A percentile compares a stretch with the other conserved stretches of the same genome.
Conservation (phyloP, 2,888 invertebrate species). For the Priocnemis perturbator region DNA sequence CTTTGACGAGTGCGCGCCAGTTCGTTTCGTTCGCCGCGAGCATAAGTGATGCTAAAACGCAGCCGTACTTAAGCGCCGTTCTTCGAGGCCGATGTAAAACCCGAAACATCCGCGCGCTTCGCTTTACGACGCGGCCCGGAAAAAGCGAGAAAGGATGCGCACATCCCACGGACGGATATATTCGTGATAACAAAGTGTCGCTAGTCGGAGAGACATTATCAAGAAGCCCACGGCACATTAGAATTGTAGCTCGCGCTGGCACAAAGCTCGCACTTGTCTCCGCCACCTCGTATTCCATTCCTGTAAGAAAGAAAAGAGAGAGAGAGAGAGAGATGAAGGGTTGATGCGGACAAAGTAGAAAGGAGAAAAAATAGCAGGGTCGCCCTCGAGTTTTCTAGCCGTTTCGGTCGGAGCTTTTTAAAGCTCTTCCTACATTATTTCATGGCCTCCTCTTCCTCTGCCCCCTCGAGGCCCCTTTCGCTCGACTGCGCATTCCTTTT, state of each 20-base stretch:
- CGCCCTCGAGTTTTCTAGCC: constrained; percentile 27
- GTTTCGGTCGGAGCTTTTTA: constrained; percentile 55
- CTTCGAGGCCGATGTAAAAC: too few relatives aligned
- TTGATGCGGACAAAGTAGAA: not conserved
- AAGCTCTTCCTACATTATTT: constrained; percentile 65
- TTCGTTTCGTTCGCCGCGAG: constrained; percentile 25
- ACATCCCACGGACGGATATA: too few relatives aligned
- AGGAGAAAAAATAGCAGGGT: not conserved
- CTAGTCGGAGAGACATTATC: too few relatives aligned
- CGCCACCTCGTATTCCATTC: too few relatives aligned
- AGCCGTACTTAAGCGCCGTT: constrained; percentile 14
- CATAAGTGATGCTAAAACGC: constrained; percentile 8
- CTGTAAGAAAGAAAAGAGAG: not conserved
- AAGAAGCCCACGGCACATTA: too few relatives aligned
- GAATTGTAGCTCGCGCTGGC: too few relatives aligned
- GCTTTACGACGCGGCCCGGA: too few relatives aligned
- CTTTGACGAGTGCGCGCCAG: constrained; percentile 34
- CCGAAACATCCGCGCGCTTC: too few relatives aligned
- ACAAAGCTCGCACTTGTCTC: too few relatives aligned
- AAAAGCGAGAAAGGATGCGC: too few relatives aligned
- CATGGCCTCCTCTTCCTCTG: constrained; percentile 42
- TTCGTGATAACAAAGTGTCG: not conserved
- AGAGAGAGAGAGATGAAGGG: not conserved
- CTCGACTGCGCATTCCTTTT: constrained; percentile 73
- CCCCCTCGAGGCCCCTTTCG: constrained; percentile 56